These are phyloP conservation scores for Platyrinchus mystaceus DNA, from an alignment of 2,797 vertebrate species.

Conservation along the genomic window DNA sequence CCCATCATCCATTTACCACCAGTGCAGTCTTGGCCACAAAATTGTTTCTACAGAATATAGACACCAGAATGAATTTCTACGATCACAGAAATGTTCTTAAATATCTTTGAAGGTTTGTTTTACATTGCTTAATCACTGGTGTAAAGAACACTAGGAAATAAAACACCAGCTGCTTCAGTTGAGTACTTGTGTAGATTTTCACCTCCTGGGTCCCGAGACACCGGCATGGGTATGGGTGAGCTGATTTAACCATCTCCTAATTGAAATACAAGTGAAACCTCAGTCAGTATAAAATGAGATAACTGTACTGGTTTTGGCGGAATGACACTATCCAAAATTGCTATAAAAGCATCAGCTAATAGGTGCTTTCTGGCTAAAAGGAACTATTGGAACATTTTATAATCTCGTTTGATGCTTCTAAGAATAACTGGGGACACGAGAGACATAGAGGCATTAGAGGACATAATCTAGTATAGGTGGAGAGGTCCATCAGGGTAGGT, in stretches of 20 bases:
- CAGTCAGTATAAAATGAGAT: not conserved
- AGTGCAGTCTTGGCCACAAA: not conserved
- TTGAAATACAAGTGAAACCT: not conserved
- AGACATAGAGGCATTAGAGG: rapidly evolving
- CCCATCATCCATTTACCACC: not conserved
- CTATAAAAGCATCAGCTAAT: not conserved
- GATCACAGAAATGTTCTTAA: not conserved
- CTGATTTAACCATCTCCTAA: not conserved
- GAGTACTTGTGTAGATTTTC: not conserved
- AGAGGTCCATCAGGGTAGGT: not conserved
- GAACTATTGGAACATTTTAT: not conserved
- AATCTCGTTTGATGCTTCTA: not conserved
- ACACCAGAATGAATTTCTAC: not conserved
- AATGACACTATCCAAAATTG: not conserved
- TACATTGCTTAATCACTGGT: not conserved
- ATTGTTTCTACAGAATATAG: not conserved
- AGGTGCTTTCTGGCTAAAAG: not conserved
- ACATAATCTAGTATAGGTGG: not conserved
- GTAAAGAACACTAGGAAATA: not conserved
- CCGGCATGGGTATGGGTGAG: not conserved
- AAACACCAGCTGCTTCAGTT: not conserved
- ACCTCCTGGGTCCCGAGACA: not conserved
- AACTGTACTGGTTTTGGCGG: not conserved
- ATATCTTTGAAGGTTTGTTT: not conserved
- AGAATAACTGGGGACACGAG: not conserved